Conservation (phyloP, 2,888 invertebrate genomes). For the Hedychridium roseum region DNA sequence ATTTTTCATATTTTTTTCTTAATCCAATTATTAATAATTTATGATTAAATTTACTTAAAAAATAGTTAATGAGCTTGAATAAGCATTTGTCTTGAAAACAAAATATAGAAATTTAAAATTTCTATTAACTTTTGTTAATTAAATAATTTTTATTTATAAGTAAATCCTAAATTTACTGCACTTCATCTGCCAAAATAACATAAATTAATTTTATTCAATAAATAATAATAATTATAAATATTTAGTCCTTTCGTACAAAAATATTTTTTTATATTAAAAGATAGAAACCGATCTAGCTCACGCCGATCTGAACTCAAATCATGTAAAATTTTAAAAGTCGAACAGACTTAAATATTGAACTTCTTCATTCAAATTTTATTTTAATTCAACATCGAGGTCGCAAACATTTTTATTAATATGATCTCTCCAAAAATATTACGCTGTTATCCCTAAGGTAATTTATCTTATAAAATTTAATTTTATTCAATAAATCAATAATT, state of each 20-base stretch:
- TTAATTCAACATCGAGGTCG: constrained; percentile 93
- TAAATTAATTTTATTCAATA: constrained; percentile 66
- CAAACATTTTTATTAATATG: constrained; percentile 78
- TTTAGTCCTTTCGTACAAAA: constrained; percentile 82
- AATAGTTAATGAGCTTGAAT: constrained; percentile 65
- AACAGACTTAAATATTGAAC: constrained; percentile 79
- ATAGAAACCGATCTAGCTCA: constrained; percentile 88
- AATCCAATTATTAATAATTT: constrained; percentile 50
- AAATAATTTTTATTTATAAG: constrained; percentile 62
- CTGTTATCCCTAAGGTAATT: constrained; percentile 89
- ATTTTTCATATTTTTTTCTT: constrained; percentile 71
- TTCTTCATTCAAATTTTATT: constrained; percentile 73
- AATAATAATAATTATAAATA: constrained; percentile 67
- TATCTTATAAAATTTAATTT: constrained; percentile 71
- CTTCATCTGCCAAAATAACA: constrained; percentile 76
- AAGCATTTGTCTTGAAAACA: constrained; percentile 65
- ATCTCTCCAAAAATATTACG: constrained; percentile 80
- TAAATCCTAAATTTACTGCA: constrained; percentile 78
- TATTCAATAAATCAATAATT: constrained; percentile 62
- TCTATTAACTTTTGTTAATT: constrained; percentile 66
- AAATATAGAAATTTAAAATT: constrained; percentile 27
- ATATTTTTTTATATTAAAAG: constrained; percentile 68
- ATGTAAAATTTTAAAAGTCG: constrained; percentile 85
- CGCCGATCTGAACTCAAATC: constrained; percentile 90
- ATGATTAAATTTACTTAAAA: constrained; percentile 37